phyloP scores from a whole-genome alignment of 1,140 invertebrate species.

The Drosophila pseudoananassae region DNA sequence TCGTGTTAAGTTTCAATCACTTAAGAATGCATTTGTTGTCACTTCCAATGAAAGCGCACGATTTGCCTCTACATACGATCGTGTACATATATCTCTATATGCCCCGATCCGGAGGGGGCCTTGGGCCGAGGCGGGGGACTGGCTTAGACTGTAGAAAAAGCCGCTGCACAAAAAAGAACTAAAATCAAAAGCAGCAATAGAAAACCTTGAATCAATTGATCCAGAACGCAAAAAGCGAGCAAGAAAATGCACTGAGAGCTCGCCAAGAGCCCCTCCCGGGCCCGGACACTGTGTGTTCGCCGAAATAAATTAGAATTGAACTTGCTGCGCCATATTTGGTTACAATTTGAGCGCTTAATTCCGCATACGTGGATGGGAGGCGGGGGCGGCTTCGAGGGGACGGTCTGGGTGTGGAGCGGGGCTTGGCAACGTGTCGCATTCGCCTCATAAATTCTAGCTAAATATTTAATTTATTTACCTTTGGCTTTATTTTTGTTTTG shows the following conservation, averaged over 20 bases:
- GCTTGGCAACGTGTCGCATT: slow-evolving; percentile 76
- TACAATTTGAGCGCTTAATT: slow-evolving; percentile 80
- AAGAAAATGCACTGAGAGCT: slow-evolving; percentile 47
- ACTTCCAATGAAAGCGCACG: slow-evolving; percentile 72
- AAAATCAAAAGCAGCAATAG: slow-evolving; percentile 69
- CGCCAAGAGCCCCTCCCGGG: slow-evolving; percentile 30
- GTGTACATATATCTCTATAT: slow-evolving; percentile 18
- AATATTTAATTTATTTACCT: slow-evolving; percentile 79
- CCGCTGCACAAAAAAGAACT: slow-evolving; percentile 39
- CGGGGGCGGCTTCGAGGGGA: slow-evolving; percentile 21
- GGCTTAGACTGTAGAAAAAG: slow-evolving; percentile 27
- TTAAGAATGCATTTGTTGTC: slow-evolving; percentile 77
- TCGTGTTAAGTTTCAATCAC: slow-evolving; percentile 74
- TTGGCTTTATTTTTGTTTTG: slow-evolving; percentile 10
- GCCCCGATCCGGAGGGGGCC: neutral
- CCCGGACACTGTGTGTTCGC: slow-evolving; percentile 29
- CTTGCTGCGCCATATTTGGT: slow-evolving; percentile 82
- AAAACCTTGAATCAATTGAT: slow-evolving; percentile 83
- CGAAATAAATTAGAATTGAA: slow-evolving; percentile 81
- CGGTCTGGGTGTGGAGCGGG: slow-evolving; percentile 54
- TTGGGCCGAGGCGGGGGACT: neutral
- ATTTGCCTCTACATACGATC: slow-evolving; percentile 33
- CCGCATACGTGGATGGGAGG: slow-evolving; percentile 62
- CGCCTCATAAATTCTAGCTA: slow-evolving; percentile 72
- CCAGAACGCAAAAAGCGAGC: slow-evolving; percentile 66